These are phyloP conservation scores for Danio choprae DNA, from an alignment of 2,797 vertebrate species.

Conservation along the genomic window DNA sequence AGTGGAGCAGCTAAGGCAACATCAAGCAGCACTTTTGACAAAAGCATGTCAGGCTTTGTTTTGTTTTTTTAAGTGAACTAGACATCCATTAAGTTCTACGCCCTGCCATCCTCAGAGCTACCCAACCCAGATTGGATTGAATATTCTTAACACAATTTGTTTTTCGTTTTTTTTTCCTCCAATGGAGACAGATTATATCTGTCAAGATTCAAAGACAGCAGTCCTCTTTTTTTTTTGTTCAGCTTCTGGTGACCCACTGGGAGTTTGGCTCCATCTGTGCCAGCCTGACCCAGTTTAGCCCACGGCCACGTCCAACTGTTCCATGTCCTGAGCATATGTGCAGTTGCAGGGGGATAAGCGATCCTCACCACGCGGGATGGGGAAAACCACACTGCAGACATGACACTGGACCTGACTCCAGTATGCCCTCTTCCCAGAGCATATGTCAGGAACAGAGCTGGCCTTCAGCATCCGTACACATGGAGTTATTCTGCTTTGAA, in stretches of 20 bases:
- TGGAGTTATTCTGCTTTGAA: conserved; percentile 40
- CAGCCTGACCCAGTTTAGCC: conserved; percentile 85
- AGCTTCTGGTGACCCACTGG: conserved; percentile 79
- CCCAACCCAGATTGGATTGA: conserved; percentile 63
- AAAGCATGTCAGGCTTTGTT: conserved; percentile 48
- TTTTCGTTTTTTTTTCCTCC: conserved; percentile 46
- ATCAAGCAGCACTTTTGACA: conserved; percentile 44
- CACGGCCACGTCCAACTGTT: conserved; percentile 85
- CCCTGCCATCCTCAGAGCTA: conserved; percentile 38
- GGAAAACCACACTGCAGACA: conserved; percentile 74
- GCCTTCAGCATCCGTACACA: conserved; percentile 65
- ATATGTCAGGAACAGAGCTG: conserved; percentile 68
- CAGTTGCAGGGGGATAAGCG: conserved; percentile 79
- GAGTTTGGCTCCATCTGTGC: conserved; percentile 84
- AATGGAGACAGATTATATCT: conserved; percentile 65
- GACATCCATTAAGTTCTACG: conserved; percentile 55
- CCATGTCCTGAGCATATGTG: conserved; percentile 83
- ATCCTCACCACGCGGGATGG: conserved; percentile 70
- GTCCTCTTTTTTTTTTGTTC: conserved; percentile 59
- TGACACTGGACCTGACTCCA: conserved; percentile 74
- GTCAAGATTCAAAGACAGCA: conserved; percentile 60
- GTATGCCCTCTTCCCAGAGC: conserved; percentile 64
- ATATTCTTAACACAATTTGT: conserved; percentile 53
- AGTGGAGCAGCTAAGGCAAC: conserved; percentile 46
- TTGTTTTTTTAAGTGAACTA: conserved; percentile 47